Evolutionary conservation across 2,888 invertebrate genomes (phyloP).

Genomic region (Koerneria pararmatus): DNA sequence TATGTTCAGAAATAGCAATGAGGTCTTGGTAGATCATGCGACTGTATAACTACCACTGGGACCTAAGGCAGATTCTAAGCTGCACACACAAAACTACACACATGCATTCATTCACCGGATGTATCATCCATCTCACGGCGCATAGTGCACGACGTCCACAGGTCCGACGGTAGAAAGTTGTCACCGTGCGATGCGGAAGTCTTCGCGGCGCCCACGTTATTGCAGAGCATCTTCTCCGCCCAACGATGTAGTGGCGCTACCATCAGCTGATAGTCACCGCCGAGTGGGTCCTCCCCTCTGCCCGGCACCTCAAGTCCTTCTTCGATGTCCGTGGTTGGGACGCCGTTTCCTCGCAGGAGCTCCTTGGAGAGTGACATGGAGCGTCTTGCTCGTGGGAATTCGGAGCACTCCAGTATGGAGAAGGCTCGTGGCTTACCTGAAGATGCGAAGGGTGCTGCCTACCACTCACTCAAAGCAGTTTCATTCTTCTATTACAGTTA

Average conservation of each 20-base stretch:
- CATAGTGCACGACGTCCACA: conserved; percentile 10
- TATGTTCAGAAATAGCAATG: no score
- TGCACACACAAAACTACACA: no score
- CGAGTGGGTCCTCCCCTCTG: conserved; percentile 32
- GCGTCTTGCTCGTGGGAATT: conserved; percentile 16
- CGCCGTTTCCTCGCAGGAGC: conserved; percentile 13
- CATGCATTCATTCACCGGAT: no score
- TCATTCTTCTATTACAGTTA: no score
- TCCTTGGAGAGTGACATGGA: conserved; percentile 18
- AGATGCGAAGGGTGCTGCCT: no score
- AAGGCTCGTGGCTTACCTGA: no score
- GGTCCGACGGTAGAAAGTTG: neutral
- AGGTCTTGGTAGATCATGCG: no score
- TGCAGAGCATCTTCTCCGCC: conserved; percentile 46
- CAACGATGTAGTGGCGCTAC: conserved; percentile 55
- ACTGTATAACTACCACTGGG: no score
- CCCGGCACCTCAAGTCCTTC: conserved; percentile 20
- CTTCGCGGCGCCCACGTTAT: conserved; percentile 39
- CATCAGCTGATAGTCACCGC: conserved; percentile 45
- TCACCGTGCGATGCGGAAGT: conserved; percentile 18
- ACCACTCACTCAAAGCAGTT: no score
- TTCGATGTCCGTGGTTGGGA: neutral
- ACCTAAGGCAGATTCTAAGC: no score
- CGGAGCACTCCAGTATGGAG: no score
- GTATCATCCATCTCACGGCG: no score